Evolutionary conservation across 2,797 vertebrate genomes (phyloP), one percentile per base, ranked within the genome.

Genomic region (Argentina silus): DNA sequence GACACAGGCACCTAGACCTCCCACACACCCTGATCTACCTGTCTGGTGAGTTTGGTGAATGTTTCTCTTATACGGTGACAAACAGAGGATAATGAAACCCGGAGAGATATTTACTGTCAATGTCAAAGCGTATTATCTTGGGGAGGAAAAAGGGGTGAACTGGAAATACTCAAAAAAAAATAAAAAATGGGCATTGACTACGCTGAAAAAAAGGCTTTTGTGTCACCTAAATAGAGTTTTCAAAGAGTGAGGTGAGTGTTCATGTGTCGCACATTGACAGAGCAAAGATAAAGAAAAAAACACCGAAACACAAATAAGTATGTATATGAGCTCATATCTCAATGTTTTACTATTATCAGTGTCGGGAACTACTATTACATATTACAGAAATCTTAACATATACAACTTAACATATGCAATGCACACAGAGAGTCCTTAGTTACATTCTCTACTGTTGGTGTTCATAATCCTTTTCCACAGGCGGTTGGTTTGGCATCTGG

Each of bases 41-140:
- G 81, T 78, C 80, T 78, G 75, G 76, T 68, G 80, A 81, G 81
- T 89, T 87, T 85, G 78, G 83, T 81, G 79, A 85, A 87, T 86
- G 83, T 69, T 74, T 85, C 73, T 80, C 67, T 78, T 84, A 83
- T 78, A 74, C 76, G 82, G 84, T 67, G 80, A 83, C 87, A 85
- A 90, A 89, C 77, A 82, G 86, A 87, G 81, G 83, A 83, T 88
- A 93, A 92, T 89, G 85, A 91, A 91, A 91, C 71, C 72, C 82
- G 78, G 75, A 73, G 78, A 87, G 82, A 89, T 88, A 90, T 92
- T 91, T 91, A 89, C 82, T 70, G 80, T 87, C 84, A 77, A 78
- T 86, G 85, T 87, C 86, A 86, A 73, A 83, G 76, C 79, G 84
- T 88, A 87, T 90, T 90, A 91, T 89, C 81, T 80, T 72, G 1